Evolutionary conservation across 2,113 vertebrate genomes (phyloP).

Genomic region (Aythya baeri): DNA sequence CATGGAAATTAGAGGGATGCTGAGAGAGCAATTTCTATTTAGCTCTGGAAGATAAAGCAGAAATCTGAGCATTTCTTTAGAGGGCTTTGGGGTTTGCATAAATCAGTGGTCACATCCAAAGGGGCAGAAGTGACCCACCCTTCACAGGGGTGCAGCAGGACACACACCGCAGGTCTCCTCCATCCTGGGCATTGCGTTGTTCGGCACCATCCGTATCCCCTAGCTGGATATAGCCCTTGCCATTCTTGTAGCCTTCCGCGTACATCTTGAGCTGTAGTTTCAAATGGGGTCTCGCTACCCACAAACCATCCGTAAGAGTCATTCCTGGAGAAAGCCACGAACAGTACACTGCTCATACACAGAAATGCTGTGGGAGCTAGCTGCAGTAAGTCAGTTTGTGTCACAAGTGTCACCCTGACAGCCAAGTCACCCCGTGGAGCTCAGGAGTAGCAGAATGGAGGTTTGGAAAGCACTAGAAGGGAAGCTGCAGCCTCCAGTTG

Average conservation of each 20-base stretch:
- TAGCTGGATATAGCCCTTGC: background rate
- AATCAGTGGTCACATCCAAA: background rate
- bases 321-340: background rate
- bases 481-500: background rate
- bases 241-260: background rate
- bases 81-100: background rate
- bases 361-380: background rate
- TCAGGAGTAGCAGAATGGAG: background rate
- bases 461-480: background rate
- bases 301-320: background rate
- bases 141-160: fast-evolving
- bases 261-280: background rate
- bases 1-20: background rate
- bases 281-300: background rate
- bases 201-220: background rate
- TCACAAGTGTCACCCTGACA: background rate
- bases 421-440: background rate
- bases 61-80: background rate
- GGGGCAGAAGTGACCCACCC: background rate
- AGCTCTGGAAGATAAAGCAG: background rate
- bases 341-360: background rate
- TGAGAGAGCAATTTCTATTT: background rate
- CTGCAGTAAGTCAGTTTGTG: background rate
- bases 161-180: fast-evolving
- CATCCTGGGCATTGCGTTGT: background rate